A percentile compares a stretch with the other conserved stretches of the same genome.
These are phyloP conservation scores for Chirona hameri DNA, from an alignment of 2,888 invertebrate genomes.

Conservation along the genomic window DNA sequence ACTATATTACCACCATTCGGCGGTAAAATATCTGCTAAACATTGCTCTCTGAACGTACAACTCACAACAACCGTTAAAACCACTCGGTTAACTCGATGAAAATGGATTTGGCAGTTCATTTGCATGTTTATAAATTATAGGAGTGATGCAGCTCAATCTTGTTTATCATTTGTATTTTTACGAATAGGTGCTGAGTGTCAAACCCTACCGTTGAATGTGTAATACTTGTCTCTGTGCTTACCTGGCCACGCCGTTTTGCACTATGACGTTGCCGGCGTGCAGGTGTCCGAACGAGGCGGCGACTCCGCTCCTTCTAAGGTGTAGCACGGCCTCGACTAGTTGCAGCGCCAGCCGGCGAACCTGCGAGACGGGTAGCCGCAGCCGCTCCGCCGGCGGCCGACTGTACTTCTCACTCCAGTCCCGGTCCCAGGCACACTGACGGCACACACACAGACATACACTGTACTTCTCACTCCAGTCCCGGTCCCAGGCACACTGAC, in stretches of 20 bases:
- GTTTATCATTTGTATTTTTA: not conserved
- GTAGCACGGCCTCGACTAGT: constrained; percentile 78
- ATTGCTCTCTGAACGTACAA: too few relatives aligned
- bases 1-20: too few relatives aligned
- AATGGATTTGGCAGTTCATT: too few relatives aligned
- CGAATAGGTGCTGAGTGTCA: not conserved
- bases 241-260: constrained; percentile 89
- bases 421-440: constrained; percentile 72
- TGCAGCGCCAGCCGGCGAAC: constrained; percentile 83
- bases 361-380: constrained; percentile 68
- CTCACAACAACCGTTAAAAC: too few relatives aligned
- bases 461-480: constrained; percentile 74
- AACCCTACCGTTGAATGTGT: not conserved
- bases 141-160: too few relatives aligned
- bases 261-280: constrained; percentile 84
- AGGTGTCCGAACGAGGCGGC: constrained; percentile 74
- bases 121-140: too few relatives aligned
- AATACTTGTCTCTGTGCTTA: constrained; percentile 45
- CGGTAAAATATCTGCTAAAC: too few relatives aligned
- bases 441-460: not conserved
- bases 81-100: too few relatives aligned
- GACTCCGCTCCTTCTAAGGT: constrained; percentile 80
- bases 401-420: constrained; percentile 74
- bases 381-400: constrained; percentile 52
- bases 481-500: constrained; percentile 72